Evolutionary conservation across 1,140 invertebrate species (phyloP).

Genomic region (Vollenhovia emeryi): DNA sequence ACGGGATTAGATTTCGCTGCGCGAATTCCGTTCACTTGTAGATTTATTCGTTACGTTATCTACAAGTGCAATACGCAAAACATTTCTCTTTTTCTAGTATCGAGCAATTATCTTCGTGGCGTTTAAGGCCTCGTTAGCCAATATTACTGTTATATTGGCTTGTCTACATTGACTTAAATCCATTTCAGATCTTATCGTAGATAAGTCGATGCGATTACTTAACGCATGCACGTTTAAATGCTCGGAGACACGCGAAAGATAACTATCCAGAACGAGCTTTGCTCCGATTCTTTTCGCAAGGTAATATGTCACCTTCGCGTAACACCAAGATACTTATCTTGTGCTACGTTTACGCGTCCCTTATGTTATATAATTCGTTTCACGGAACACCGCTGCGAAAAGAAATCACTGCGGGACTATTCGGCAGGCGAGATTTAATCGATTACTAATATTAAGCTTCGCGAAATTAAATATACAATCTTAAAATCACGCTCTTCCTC

Average conservation of each 20-base stretch:
- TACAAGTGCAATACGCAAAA: not conserved
- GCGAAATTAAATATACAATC: not conserved
- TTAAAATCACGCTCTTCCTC: not conserved
- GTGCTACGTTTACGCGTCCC: not conserved
- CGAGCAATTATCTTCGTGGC: not conserved
- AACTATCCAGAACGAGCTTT: constrained; percentile 68
- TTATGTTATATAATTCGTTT: constrained; percentile 1
- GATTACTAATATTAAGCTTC: not conserved
- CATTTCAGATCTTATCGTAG: constrained; percentile 64
- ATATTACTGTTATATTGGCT: constrained; percentile 39
- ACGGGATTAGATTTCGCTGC: not conserved
- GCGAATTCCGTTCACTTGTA: constrained; percentile 1
- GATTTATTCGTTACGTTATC: constrained; percentile 15
- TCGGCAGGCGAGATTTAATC: constrained; percentile 3
- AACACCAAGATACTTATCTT: not conserved
- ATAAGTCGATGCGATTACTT: constrained; percentile 43
- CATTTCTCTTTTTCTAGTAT: not conserved
- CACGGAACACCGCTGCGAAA: constrained; percentile 19
- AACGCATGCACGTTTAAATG: constrained; percentile 16
- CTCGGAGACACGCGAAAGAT: constrained; percentile 64
- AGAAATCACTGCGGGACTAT: not conserved
- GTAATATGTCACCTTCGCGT: constrained; percentile 53
- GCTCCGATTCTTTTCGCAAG: constrained; percentile 30
- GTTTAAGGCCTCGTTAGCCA: constrained; percentile 35
- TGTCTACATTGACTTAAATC: constrained; percentile 14